Evolutionary conservation across 1,140 invertebrate species (phyloP).

Genomic region (Papilio dardanus): DNA sequence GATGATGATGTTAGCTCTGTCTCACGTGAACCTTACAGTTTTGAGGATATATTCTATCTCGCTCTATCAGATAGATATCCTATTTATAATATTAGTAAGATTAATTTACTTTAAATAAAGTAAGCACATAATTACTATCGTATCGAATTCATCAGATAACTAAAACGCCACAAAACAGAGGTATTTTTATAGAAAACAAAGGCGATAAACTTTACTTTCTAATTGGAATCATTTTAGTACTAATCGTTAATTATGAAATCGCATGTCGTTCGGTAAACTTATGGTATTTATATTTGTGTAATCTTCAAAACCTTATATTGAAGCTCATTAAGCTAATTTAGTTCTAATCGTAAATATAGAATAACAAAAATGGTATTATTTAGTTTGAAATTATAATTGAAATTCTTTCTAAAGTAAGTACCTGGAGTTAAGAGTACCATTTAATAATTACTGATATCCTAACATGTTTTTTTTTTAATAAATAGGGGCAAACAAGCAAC

Average conservation of each 20-base stretch:
- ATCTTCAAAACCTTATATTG: not conserved
- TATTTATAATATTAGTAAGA: not conserved
- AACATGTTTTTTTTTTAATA: too few species aligned
- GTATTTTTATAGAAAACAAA: not conserved
- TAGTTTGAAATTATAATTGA: too few species aligned
- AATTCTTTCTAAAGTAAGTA: too few species aligned
- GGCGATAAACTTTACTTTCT: not conserved
- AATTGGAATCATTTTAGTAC: not conserved
- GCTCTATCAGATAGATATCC: not conserved
- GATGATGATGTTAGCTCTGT: too few species aligned
- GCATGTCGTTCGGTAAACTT: not conserved
- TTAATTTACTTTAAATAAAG: not conserved
- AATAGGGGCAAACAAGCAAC: too few species aligned
- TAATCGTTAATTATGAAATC: slow-evolving; percentile 19
- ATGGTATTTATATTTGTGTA: not conserved
- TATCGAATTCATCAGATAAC: slow-evolving; percentile 3
- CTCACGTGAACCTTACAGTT: too few species aligned
- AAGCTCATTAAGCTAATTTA: not conserved
- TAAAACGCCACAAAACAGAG: slow-evolving; percentile 1
- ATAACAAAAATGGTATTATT: too few species aligned
- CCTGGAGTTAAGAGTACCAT: too few species aligned
- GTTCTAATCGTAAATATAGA: not conserved
- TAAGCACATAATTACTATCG: not conserved
- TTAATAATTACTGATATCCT: too few species aligned
- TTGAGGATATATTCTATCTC: too few species aligned